Conservation (phyloP, 2,797 vertebrate genomes). For the Poeciliopsis gracilis region DNA sequence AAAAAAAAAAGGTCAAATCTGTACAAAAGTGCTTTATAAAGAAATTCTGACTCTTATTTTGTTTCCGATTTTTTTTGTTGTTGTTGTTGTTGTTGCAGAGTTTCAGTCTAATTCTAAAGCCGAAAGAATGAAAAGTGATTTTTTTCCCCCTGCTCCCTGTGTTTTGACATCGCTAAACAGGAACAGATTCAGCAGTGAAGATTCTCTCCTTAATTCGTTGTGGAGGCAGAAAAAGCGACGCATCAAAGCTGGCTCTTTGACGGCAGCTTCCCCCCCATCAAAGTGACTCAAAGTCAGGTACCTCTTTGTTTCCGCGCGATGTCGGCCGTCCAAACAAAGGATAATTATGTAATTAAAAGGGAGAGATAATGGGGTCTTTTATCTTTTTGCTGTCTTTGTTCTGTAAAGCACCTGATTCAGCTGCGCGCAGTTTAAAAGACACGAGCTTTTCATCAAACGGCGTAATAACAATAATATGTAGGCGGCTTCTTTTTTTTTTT, state of each 20-base stretch:
- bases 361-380: not conserved
- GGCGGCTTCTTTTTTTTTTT: not conserved
- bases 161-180: not conserved
- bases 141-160: not conserved
- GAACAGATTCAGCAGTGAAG: not conserved
- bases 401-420: constrained; percentile 24
- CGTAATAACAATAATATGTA: not conserved
- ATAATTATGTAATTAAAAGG: constrained; percentile 6
- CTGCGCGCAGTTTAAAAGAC: constrained; percentile 1
- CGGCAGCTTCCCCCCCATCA: not conserved
- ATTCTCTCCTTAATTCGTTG: not conserved
- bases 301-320: not conserved
- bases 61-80: not conserved
- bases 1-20: not conserved
- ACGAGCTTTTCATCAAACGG: constrained; percentile 4
- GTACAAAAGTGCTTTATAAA: not conserved
- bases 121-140: not conserved
- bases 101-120: not conserved
- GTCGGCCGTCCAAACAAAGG: constrained; percentile 12
- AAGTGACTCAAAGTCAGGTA: not conserved
- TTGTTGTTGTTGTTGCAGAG: no score
- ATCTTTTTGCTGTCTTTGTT: constrained; percentile 19
- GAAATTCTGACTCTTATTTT: not conserved
- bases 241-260: not conserved
- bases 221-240: not conserved